These are phyloP conservation scores for Martes martes DNA, from an alignment of 2,113 vertebrate genomes.

Conservation along the genomic window DNA sequence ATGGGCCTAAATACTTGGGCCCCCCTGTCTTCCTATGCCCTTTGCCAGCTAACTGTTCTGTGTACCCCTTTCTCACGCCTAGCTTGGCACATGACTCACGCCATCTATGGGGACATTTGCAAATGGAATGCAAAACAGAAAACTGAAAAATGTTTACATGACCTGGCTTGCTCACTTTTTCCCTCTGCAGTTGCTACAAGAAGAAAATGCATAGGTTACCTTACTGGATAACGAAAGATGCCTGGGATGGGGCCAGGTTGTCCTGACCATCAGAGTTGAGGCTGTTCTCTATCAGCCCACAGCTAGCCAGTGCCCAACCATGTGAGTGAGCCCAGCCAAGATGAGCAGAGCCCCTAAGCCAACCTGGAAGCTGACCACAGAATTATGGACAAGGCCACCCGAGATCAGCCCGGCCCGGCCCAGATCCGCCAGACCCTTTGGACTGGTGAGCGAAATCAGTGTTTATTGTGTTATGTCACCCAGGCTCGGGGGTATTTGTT, in stretches of 20 bases:
- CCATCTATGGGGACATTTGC: neutral
- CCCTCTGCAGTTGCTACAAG: neutral
- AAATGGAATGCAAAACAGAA: neutral
- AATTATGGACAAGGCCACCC: neutral
- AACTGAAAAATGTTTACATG: neutral
- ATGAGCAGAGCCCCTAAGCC: neutral
- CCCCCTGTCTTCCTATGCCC: neutral
- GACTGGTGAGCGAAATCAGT: neutral
- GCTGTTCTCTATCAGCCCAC: neutral
- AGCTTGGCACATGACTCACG: neutral
- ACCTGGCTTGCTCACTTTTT: neutral
- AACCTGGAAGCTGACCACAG: neutral
- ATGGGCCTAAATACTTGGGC: fast-evolving
- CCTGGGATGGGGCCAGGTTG: fast-evolving
- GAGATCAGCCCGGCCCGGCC: neutral
- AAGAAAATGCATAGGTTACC: neutral
- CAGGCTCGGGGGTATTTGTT: neutral
- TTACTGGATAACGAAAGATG: neutral
- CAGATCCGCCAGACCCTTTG: neutral
- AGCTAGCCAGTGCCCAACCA: too few relatives aligned
- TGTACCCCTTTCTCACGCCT: too few relatives aligned
- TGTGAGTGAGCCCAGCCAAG: neutral
- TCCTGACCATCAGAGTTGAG: fast-evolving
- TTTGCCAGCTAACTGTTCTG: neutral
- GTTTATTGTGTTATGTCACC: neutral